Percentiles rank a stretch among this genome's conserved stretches.
Conservation (phyloP, 2,888 invertebrate genomes). For the Siphonodentalium dalli region DNA sequence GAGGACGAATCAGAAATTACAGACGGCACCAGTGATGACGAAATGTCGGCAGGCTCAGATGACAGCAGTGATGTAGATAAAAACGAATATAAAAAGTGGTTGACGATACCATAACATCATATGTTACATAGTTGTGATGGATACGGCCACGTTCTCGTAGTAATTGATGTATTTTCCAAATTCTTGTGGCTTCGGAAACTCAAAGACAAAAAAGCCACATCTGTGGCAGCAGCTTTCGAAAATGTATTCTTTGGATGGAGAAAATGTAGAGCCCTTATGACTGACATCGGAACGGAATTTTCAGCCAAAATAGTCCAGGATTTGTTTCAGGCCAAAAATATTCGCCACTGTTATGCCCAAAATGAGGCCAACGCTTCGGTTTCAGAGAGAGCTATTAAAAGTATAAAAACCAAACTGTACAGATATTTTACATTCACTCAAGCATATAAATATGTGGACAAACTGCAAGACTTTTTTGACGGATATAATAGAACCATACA, state of each 20-base stretch:
- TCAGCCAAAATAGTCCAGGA: constrained; percentile 26
- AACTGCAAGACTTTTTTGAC: constrained; percentile 20
- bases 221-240: constrained; percentile 21
- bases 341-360: constrained; percentile 25
- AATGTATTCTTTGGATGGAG: constrained; percentile 21
- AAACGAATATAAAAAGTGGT: no score
- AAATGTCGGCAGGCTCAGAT: no score
- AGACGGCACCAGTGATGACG: no score
- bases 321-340: constrained; percentile 16
- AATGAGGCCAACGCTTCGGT: constrained; percentile 29
- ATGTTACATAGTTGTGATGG: no score
- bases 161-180: constrained; percentile 29
- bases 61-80: no score
- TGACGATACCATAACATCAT: no score
- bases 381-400: constrained; percentile 26
- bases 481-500: constrained; percentile 34
- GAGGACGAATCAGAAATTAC: no score
- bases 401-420: constrained; percentile 19
- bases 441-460: constrained; percentile 19
- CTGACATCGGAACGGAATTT: constrained; percentile 33
- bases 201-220: constrained; percentile 21
- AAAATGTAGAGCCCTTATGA: constrained; percentile 16
- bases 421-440: constrained; percentile 27
- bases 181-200: constrained; percentile 28
- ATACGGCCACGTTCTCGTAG: constrained; percentile 19